Base-by-base conservation (phyloP, 2,113 vertebrate genomes). In the Alces alces region DNA sequence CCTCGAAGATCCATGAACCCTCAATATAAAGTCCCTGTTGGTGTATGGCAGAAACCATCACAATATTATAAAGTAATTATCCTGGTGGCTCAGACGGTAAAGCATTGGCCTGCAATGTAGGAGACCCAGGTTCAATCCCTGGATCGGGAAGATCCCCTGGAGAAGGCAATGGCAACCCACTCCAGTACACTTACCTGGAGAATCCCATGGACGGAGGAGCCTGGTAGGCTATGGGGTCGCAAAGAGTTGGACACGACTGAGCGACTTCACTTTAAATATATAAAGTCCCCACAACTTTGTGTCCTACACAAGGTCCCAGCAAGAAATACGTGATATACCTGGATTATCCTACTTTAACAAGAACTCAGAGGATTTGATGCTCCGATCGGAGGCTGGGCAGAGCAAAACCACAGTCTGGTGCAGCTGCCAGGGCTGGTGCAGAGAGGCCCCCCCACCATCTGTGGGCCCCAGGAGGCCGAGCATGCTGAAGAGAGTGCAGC, bases 311-410 rank as follows among this genome's bases (percentile, higher is more conserved):
- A 76, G 45, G 55, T 64, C 61, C 50, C 43, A 86, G 60, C 7
- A 58, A 95, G 61, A 97, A 64, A 52, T 90, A 43, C 2, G 57
- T 27, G 16, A 39, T n/a, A 13, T 79, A 30, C 11, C 61, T 6
- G 13, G 2, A 85, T 58, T 28, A 89, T 58, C n/a, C 66, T 58
- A 66, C 64, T 61, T 83, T 39, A 95, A 52, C 13, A 92, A 28
- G 57, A 93, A 19, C 47, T 16, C 85, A 66, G 45, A 52, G 45
- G 57, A 88, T 39, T 43, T 80, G 70, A 45, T 33, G 80, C 61
- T n/a, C 7, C 0, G 0, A 80, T 36, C 19, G 2, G 50, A 58
- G 28, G 8, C 58, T 45, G 43, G 39, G 5, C 8, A 3, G 15
- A 33, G 70, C 33, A 13, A 93, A 86, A 21, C 64, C 45, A 55